These are phyloP conservation scores for Rhyacichthys aspro DNA, from an alignment of 2,797 vertebrate species.

Conservation along the genomic window DNA sequence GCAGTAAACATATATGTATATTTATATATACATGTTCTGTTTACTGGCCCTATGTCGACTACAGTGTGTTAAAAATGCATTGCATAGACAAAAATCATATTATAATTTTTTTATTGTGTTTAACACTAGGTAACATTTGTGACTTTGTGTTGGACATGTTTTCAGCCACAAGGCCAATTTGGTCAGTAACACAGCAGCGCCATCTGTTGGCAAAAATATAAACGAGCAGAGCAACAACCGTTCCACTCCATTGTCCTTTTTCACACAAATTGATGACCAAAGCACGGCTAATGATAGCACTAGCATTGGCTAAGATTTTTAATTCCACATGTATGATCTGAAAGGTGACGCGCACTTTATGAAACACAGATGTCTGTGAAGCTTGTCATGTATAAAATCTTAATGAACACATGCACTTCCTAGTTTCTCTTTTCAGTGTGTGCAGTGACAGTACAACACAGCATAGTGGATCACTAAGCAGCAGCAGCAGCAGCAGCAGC, in stretches of 20 bases:
- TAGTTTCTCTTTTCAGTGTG: conserved; percentile 19
- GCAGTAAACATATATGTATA: too few relatives aligned
- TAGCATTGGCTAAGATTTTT: too few relatives aligned
- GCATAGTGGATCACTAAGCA: conserved; percentile 47
- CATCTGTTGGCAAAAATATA: conserved; percentile 69
- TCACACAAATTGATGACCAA: background rate
- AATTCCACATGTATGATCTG: too few relatives aligned
- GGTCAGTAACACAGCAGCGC: conserved; percentile 56
- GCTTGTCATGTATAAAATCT: too few relatives aligned
- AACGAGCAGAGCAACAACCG: conserved; percentile 16
- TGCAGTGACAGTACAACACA: conserved; percentile 40
- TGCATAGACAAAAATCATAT: background rate
- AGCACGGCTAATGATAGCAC: too few relatives aligned
- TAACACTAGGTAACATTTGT: conserved; percentile 42
- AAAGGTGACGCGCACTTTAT: too few relatives aligned
- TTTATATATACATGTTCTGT: background rate
- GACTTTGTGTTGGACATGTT: conserved; percentile 25
- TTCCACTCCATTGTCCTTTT: background rate
- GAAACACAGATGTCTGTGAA: too few relatives aligned
- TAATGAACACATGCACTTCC: conserved; percentile 14
- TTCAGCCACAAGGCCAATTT: conserved; percentile 36
- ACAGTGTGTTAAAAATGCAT: background rate
- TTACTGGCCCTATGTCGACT: too few relatives aligned
- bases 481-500: conserved; percentile 47
- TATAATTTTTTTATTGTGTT: background rate